phyloP scores from a whole-genome alignment of 2,888 invertebrate species.

The Drosophila gaucha region DNA sequence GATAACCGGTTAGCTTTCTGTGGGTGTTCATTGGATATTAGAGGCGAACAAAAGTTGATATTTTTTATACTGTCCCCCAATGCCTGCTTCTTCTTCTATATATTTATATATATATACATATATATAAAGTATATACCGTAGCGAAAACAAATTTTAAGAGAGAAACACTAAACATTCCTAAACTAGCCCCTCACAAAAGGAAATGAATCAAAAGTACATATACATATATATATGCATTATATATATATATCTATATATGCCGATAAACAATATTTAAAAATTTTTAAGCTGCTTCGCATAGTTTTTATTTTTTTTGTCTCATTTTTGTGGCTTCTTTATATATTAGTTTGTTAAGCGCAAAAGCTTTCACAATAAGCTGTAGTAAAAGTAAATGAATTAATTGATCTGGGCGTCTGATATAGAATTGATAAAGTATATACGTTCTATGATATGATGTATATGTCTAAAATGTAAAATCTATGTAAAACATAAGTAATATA shows the following conservation, averaged over 20 bases:
- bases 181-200: constrained; percentile 55
- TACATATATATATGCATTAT: constrained; percentile 28
- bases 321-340: constrained; percentile 37
- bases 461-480: constrained; percentile 70
- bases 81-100: constrained; percentile 60
- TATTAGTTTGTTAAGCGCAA: constrained; percentile 51
- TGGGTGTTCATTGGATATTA: constrained; percentile 44
- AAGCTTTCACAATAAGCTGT: constrained; percentile 57
- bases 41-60: constrained; percentile 60
- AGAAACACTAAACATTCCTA: constrained; percentile 57
- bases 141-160: constrained; percentile 47
- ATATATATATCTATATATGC: constrained; percentile 25
- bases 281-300: constrained; percentile 55
- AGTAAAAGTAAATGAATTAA: constrained; percentile 53
- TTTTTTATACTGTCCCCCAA: constrained; percentile 73
- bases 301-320: constrained; percentile 19
- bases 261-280: constrained; percentile 35
- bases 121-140: constrained; percentile 19
- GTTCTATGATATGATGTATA: constrained; percentile 64
- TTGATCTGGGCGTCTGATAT: constrained; percentile 40
- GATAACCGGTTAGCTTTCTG: constrained; percentile 41
- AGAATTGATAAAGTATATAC: constrained; percentile 35
- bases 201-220: constrained; percentile 70
- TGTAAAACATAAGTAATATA: constrained; percentile 67
- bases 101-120: constrained; percentile 16